Evolutionary conservation across 1,140 invertebrate genomes (phyloP), one percentile per base, ranked within the genome.

Genomic region (Euwallacea fornicatus): DNA sequence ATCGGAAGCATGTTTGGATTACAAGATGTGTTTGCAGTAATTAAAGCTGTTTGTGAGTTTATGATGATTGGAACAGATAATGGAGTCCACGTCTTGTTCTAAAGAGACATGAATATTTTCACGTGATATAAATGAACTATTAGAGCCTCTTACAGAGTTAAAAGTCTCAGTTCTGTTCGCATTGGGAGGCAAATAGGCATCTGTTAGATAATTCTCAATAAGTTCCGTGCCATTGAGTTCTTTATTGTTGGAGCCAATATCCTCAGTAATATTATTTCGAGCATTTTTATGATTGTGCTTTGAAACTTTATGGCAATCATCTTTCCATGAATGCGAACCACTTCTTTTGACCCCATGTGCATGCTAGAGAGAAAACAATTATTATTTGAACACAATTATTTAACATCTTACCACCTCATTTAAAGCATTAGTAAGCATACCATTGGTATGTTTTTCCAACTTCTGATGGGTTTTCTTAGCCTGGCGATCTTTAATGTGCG

Each of bases 281-380:
- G 53, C 66, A 55, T 13, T 69, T 67, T 74, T 71, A 64, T 85
- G 82, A 53, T 82, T 82, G 65, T 86, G 82, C 75, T 87, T 88
- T 11, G 83, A 80, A 44, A 81, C 72, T 77, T 86, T 87, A 73
- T 84, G 81, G 42, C 79, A 79, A 53, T 87, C 86, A 11, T 82
- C 83, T 72, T 88, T 86, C 82, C 84, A 85, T 0, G 84, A 86
- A 66, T 85, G 82, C 4, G 85, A 85, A 2, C 84, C 86, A 44
- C 82, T 84, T 0, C 87, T 76, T 72, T 88, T 88, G 0, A 86
- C 75, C 2, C 86, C 86, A 71, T 87, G 86, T 8, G 63, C 21
- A 13, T 68, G 68, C 74, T 72, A 54, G 8, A 71, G 41, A 67
- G 10, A 21, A 56, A 56, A 56, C 59, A 61, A 43, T 42, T 42